Evolutionary conservation across 2,113 vertebrate species (phyloP).

Genomic region (Sorex fumeus): DNA sequence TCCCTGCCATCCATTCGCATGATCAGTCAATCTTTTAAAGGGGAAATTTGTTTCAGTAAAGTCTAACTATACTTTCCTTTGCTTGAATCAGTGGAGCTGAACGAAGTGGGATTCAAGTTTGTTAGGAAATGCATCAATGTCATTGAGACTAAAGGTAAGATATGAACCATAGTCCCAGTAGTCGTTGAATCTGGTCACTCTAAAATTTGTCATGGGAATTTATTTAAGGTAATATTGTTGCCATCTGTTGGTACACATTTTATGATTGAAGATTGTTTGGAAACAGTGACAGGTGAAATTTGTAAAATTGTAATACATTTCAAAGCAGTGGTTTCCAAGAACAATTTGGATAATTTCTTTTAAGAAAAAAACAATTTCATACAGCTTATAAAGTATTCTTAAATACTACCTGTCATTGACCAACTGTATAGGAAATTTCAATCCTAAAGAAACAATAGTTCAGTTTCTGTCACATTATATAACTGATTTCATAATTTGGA

Average conservation of each 20-base stretch:
- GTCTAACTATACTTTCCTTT: constrained; percentile 74
- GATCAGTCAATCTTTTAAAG: neutral
- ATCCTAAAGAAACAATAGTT: constrained; percentile 24
- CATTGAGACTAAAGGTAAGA: constrained; percentile 95
- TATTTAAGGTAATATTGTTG: constrained; percentile 8
- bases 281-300: constrained; percentile 2
- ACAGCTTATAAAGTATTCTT: constrained; percentile 36
- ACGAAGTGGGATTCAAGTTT: constrained; percentile 97
- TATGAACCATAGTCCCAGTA: neutral
- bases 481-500: neutral
- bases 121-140: constrained; percentile 97
- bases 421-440: neutral
- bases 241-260: neutral
- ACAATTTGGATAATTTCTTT: constrained; percentile 44
- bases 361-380: neutral
- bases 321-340: neutral
- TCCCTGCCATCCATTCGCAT: neutral
- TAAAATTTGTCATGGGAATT: neutral
- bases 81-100: constrained; percentile 94
- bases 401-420: neutral
- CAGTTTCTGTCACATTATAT: constrained; percentile 42
- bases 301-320: constrained; percentile 39
- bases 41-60: neutral
- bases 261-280: constrained; percentile 11
- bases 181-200: neutral